Conservation (phyloP, 92 coral and sea anemone genomes). For the Phymanthus crucifer region DNA sequence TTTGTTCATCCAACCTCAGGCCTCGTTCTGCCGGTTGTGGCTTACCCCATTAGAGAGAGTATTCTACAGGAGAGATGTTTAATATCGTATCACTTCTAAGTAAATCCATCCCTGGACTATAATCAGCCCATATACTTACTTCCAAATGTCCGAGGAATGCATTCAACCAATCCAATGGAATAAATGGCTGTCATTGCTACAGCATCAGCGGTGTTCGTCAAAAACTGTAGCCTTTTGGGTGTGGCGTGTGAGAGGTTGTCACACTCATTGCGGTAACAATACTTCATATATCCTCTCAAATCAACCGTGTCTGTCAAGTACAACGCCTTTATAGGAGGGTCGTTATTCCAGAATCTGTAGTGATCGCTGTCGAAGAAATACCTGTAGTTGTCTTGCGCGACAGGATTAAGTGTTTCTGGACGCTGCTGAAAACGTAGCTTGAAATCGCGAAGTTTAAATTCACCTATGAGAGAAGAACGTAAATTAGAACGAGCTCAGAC, state of each 20-base stretch:
- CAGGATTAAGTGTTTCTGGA: neutral
- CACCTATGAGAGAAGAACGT: slow-evolving; percentile 6
- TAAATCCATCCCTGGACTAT: neutral
- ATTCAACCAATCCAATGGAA: slow-evolving; percentile 21
- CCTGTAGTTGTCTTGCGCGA: neutral
- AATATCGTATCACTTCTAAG: too few species aligned
- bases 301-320: slow-evolving; percentile 55
- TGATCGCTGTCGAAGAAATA: slow-evolving; percentile 53
- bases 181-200: slow-evolving; percentile 26
- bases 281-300: slow-evolving; percentile 59
- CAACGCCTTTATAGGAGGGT: slow-evolving; percentile 49
- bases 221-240: slow-evolving; percentile 27
- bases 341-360: slow-evolving; percentile 59
- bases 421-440: slow-evolving; percentile 11
- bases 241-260: slow-evolving; percentile 51
- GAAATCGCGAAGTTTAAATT: slow-evolving; percentile 19
- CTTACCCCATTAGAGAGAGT: too few species aligned
- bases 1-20: too few species aligned
- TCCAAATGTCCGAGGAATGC: slow-evolving; percentile 5
- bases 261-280: slow-evolving; percentile 60
- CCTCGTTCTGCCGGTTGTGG: too few species aligned
- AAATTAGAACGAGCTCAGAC: too few species aligned
- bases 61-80: too few species aligned
- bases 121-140: slow-evolving; percentile 16
- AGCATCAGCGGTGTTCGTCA: slow-evolving; percentile 46